phyloP scores from a whole-genome alignment of 92 coral and sea anemone genomes.

The Bergia sp. region DNA sequence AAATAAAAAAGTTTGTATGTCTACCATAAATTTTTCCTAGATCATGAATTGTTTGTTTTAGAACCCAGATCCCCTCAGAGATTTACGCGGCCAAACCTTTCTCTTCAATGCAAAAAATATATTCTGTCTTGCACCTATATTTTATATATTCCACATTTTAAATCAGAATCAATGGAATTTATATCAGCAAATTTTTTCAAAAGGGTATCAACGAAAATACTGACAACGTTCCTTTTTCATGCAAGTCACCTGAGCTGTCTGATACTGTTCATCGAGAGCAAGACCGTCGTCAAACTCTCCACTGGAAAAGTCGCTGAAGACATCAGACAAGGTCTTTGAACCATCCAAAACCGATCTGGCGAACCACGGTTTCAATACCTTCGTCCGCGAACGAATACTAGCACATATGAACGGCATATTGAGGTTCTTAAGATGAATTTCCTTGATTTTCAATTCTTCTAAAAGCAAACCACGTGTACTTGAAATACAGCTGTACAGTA shows the following conservation, averaged over 20 bases:
- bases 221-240: slow-evolving; percentile 19
- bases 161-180: slow-evolving; percentile 1
- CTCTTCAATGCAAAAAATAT: slow-evolving; percentile 13
- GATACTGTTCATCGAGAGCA: slow-evolving; percentile 3
- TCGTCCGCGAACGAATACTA: too few species aligned
- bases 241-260: slow-evolving; percentile 16
- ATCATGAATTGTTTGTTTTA: not conserved
- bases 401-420: too few species aligned
- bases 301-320: not conserved
- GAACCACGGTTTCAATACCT: too few species aligned
- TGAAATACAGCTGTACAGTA: too few species aligned
- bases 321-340: not conserved
- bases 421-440: too few species aligned
- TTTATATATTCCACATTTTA: slow-evolving; percentile 15
- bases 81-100: slow-evolving; percentile 49
- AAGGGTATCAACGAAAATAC: slow-evolving; percentile 29
- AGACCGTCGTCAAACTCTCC: not conserved
- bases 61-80: slow-evolving; percentile 22
- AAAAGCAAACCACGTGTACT: too few species aligned
- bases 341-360: not conserved
- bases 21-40: not conserved
- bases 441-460: too few species aligned
- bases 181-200: slow-evolving; percentile 19
- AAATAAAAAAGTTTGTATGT: not conserved
- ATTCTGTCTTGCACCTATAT: slow-evolving; percentile 23